phyloP scores from a whole-genome alignment of 2,888 invertebrate species.

The Drosophila monieri region DNA sequence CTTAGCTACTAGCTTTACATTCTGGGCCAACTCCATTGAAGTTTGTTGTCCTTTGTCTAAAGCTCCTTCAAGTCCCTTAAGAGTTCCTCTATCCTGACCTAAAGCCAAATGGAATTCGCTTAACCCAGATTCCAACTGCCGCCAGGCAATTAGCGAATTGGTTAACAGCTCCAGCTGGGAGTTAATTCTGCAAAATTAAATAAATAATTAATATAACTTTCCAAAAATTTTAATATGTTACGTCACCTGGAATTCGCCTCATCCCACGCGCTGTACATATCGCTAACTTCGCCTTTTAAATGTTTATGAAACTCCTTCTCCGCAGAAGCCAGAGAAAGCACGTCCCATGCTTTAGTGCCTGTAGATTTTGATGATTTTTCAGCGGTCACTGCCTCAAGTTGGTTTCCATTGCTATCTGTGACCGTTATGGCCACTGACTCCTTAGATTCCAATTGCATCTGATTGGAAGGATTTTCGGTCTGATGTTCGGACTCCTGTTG shows the following conservation, averaged over 20 bases:
- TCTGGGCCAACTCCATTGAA: conserved; percentile 83
- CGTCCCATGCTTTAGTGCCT: conserved; percentile 66
- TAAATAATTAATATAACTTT: background rate
- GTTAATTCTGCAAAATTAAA: conserved; percentile 87
- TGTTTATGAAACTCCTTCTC: conserved; percentile 84
- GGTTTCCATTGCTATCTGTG: conserved; percentile 77
- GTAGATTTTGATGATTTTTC: conserved; percentile 31
- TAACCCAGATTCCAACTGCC: conserved; percentile 90
- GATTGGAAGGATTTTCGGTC: conserved; percentile 12
- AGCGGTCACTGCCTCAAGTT: conserved; percentile 54
- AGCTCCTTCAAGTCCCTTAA: conserved; percentile 83
- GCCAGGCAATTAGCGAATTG: conserved; percentile 89
- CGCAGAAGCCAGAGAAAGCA: conserved; percentile 78
- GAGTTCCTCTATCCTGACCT: conserved; percentile 87
- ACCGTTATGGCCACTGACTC: conserved; percentile 68
- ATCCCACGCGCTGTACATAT: conserved; percentile 89
- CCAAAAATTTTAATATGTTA: background rate
- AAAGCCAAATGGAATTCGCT: conserved; percentile 91
- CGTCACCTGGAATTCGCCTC: conserved; percentile 87
- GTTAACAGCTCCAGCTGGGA: conserved; percentile 89
- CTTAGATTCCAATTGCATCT: conserved; percentile 28
- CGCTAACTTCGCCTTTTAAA: conserved; percentile 88
- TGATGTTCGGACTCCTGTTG: conserved; percentile 62
- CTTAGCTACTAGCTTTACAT: conserved; percentile 84
- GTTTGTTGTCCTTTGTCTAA: conserved; percentile 82